Conservation (phyloP, 2,888 invertebrate species). For the Tiliacea aurago region DNA sequence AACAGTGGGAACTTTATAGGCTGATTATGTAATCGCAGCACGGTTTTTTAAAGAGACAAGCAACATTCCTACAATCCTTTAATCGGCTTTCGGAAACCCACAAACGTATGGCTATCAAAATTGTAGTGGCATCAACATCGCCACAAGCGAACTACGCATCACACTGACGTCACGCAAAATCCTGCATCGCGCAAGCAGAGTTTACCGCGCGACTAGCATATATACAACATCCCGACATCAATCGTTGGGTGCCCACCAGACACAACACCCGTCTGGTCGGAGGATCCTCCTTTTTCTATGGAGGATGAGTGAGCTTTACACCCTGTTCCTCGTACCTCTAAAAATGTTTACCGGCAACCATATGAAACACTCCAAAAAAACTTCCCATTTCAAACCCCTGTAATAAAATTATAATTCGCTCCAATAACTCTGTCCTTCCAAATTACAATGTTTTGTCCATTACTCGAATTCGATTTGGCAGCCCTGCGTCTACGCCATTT, state of each 20-base stretch:
- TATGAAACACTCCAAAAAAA: conserved; percentile 1
- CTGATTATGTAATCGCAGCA: background rate
- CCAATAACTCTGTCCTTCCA: conserved; percentile 43
- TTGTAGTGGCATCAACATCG: no score
- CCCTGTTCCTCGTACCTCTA: no score
- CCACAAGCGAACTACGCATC: no score
- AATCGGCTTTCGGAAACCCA: conserved; percentile 17
- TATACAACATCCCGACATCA: no score
- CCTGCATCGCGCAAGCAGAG: no score
- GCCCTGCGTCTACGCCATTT: conserved; percentile 56
- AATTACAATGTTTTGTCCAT: conserved; percentile 57
- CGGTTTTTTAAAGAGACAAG: background rate
- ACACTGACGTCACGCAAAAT: no score
- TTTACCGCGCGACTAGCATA: no score
- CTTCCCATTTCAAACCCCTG: background rate
- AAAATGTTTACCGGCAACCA: background rate
- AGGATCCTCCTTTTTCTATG: no score
- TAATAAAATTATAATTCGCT: conserved; percentile 50
- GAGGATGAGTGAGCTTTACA: no score
- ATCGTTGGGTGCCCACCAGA: no score
- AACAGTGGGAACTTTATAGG: no score
- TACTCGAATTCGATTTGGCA: conserved; percentile 50
- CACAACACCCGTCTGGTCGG: no score
- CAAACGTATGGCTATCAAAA: background rate
- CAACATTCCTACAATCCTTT: background rate